Base-by-base conservation (phyloP, 2,797 vertebrate genomes). In the Danionella dracula region DNA sequence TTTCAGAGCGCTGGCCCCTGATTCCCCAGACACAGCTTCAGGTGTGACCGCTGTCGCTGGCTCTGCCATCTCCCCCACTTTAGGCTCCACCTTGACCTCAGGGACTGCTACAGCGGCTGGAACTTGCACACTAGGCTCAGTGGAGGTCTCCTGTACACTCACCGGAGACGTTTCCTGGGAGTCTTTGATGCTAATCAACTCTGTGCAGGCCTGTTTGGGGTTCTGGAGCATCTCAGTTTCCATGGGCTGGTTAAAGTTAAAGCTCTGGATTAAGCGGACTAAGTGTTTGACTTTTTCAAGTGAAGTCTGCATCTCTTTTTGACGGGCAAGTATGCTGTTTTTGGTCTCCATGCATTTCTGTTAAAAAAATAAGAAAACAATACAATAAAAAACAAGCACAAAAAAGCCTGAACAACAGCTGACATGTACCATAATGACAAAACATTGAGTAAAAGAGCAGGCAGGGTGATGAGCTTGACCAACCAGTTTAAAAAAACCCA, bases 271-370 rank as follows among this genome's bases (percentile, higher is more conserved):
- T 89, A 99, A 93, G 82, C 90, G 92, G 68, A 99, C 92, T 85
- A 99, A 89, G 83, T 94, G 92, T 79, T 98, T 97, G 67, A 97
- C 94, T 82, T 96, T 98, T 77, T 97, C 95, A 85, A 99, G 86
- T 63, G 96, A 97, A 60, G 90, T 86, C 86, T 96, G 95, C 95
- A 98, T 99, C 79, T 98, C 96, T 79, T 99, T 99, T 86, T 98
- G 95, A 74, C 94, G 92, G 62, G 95, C 90, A 81, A 99, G 90
- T 83, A 94, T 95, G 83, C 83, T 92, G 71, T 94, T 99, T 91
- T 98, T 99, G 90, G 92, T 97, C 84, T 99, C 96, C 95, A 98
- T 97, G 85, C 94, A 99, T 95, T 98, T 99, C 96, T 99, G 66
- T 16, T 13, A n/a, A 6, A 27, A 27, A 6, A 27, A 27, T 27